Evolutionary conservation across 1,140 invertebrate genomes (phyloP).

Genomic region (Dysdera silvatica): DNA sequence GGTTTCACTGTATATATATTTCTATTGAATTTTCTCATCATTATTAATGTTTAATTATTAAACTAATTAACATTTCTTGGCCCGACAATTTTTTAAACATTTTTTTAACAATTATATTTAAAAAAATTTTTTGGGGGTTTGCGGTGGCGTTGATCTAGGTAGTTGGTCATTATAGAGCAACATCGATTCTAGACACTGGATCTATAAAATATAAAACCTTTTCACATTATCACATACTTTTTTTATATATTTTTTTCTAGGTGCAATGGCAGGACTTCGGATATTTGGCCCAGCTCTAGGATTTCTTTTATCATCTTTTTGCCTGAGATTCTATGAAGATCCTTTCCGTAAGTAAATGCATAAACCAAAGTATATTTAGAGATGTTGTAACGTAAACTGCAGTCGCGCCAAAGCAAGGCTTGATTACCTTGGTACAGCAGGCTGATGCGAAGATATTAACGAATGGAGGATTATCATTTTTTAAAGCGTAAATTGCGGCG

Average conservation of each 20-base stretch:
- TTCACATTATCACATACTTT: neutral
- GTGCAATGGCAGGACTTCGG: constrained; percentile 32
- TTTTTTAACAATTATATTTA: neutral
- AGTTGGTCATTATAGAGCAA: neutral
- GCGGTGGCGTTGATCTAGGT: neutral
- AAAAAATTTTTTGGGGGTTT: neutral
- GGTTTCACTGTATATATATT: no score
- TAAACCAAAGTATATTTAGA: neutral
- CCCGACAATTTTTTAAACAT: neutral
- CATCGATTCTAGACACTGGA: neutral
- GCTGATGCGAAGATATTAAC: no score
- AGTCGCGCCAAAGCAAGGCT: no score
- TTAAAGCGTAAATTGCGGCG: no score
- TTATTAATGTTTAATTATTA: neutral
- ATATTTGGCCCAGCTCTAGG: constrained; percentile 35
- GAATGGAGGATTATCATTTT: no score
- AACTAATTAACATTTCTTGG: neutral
- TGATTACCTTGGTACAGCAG: no score
- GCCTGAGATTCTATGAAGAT: constrained; percentile 35
- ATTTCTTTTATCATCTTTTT: constrained; percentile 34
- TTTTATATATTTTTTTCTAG: constrained; percentile 22
- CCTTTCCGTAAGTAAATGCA: constrained; percentile 30
- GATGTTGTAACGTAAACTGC: no score
- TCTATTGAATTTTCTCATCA: no score
- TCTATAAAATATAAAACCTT: neutral